Conservation (phyloP, 2,888 invertebrate genomes). For the Endotricha flammealis region DNA sequence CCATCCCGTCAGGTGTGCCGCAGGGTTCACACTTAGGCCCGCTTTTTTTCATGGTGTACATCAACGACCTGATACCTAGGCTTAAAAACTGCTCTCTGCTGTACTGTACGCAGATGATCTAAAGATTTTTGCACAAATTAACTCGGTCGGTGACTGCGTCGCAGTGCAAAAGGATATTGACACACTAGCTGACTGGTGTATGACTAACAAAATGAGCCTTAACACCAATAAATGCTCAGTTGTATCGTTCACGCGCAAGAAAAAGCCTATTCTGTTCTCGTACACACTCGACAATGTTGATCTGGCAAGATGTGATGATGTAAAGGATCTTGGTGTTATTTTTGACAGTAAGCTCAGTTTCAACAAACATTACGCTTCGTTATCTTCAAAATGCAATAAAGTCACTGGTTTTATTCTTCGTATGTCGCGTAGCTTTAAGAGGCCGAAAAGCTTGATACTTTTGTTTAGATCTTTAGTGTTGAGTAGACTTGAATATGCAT, state of each 20-base stretch:
- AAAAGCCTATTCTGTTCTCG: neutral
- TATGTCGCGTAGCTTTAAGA: neutral
- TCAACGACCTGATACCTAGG: neutral
- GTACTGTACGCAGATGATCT: constrained; percentile 3
- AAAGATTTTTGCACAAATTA: neutral
- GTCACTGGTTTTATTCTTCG: neutral
- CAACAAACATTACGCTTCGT: neutral
- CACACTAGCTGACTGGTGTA: neutral
- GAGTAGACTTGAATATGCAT: neutral
- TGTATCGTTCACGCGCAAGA: neutral
- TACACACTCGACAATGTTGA: neutral
- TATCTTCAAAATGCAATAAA: neutral
- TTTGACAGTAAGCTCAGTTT: neutral
- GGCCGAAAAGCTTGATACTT: neutral
- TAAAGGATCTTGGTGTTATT: neutral
- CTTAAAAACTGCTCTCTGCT: neutral
- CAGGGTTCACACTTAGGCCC: constrained; percentile 8
- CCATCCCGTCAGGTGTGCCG: neutral
- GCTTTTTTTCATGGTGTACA: neutral
- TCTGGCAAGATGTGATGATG: neutral
- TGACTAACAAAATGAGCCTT: neutral
- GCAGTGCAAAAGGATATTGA: neutral
- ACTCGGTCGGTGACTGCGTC: neutral
- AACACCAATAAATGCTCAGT: neutral
- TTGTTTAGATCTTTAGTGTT: neutral